Evolutionary conservation across 2,113 vertebrate species (phyloP).

Genomic region (Fregetta grallaria): DNA sequence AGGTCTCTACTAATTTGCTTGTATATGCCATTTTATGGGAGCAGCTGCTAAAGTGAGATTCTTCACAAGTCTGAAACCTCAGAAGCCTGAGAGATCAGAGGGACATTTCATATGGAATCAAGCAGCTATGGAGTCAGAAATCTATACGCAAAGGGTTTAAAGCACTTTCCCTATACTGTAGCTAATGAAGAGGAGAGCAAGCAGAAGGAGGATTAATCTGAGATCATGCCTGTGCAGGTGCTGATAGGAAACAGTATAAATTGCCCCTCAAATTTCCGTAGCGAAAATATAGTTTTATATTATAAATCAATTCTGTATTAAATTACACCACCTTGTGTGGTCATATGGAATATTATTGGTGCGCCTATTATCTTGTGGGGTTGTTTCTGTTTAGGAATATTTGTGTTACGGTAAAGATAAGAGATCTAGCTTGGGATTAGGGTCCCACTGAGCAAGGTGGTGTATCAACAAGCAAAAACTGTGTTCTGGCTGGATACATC

Average conservation of each 20-base stretch:
- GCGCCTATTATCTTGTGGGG: neutral
- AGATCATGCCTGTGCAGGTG: neutral
- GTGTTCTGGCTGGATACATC: neutral
- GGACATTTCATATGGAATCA: neutral
- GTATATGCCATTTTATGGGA: neutral
- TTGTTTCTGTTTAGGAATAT: neutral
- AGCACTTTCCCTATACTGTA: neutral
- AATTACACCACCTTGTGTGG: neutral
- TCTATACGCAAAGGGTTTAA: neutral
- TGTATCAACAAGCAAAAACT: neutral
- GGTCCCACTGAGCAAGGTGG: neutral
- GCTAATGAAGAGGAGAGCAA: neutral
- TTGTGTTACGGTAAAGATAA: neutral
- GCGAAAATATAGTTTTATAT: neutral
- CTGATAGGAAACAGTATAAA: neutral
- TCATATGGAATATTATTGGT: neutral
- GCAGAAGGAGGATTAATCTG: neutral
- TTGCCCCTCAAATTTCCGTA: neutral
- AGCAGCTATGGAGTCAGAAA: neutral
- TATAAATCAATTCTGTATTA: neutral
- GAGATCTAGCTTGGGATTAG: neutral
- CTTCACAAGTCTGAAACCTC: slow-evolving; percentile 7
- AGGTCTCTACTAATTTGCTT: neutral
- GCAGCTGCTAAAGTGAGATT: slow-evolving; percentile 14
- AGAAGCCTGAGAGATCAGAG: neutral